Percentiles rank a stretch among this genome's conserved stretches.
These are phyloP conservation scores for Carassius carassius DNA, from an alignment of 2,113 vertebrate species.

Conservation along the genomic window DNA sequence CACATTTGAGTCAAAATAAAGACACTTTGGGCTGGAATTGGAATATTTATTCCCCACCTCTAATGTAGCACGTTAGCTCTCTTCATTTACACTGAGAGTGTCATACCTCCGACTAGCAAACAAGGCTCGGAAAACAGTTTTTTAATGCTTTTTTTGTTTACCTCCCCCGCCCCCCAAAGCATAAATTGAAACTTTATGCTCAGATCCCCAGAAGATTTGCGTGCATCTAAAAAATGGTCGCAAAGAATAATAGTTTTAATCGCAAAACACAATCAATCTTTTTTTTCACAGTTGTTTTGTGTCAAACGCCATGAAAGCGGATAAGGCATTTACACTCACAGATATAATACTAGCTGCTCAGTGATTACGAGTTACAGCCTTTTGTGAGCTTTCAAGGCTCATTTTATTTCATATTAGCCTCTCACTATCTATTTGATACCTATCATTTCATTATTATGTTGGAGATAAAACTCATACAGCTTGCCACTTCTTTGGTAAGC, in stretches of 20 bases:
- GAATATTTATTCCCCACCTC: conserved; percentile 75
- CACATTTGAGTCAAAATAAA: conserved; percentile 94
- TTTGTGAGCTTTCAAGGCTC: neutral
- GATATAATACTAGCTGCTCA: conserved; percentile 8
- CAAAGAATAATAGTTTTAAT: conserved; percentile 3
- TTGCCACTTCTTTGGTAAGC: neutral
- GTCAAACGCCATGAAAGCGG: neutral
- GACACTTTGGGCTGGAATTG: conserved; percentile 81
- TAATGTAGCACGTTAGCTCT: conserved; percentile 67
- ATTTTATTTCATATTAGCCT: neutral
- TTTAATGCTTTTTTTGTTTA: neutral
- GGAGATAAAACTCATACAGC: neutral
- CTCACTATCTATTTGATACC: neutral
- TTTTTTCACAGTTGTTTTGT: conserved; percentile 8
- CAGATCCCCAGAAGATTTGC: conserved; percentile 7
- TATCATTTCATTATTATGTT: conserved; percentile 24
- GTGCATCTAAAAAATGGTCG: neutral
- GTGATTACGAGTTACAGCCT: neutral
- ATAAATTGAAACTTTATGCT: conserved; percentile 23
- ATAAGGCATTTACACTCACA: neutral
- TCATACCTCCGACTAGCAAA: conserved; percentile 68
- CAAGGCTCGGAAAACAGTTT: conserved; percentile 10
- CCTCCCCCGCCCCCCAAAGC: neutral
- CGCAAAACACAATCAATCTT: neutral
- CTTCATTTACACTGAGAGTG: conserved; percentile 48